Evolutionary conservation across 2,888 invertebrate genomes (phyloP).

Genomic region (Platycnemis pennipes): DNA sequence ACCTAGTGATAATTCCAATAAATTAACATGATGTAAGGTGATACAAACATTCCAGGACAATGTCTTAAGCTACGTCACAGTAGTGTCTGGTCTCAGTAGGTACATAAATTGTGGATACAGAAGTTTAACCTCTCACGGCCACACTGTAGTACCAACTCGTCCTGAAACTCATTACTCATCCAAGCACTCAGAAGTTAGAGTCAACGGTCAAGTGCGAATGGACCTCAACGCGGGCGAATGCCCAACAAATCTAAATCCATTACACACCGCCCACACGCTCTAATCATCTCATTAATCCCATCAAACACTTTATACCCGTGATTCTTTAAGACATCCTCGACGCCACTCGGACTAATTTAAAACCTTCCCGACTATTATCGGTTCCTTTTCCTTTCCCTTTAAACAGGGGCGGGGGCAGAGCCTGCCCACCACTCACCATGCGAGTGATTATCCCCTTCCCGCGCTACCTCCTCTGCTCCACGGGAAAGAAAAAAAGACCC

Average conservation of each 20-base stretch:
- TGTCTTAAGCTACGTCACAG: no score
- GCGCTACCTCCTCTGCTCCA: slow-evolving; percentile 71
- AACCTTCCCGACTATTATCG: neutral
- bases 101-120: no score
- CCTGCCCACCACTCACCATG: neutral
- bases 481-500: neutral
- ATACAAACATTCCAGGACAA: no score
- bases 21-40: no score
- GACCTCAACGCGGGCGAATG: neutral
- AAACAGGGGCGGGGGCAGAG: neutral
- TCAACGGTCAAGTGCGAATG: neutral
- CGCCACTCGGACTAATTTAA: slow-evolving; percentile 32
- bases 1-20: no score
- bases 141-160: no score
- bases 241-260: neutral
- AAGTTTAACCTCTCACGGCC: no score
- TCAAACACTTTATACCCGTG: neutral
- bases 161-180: no score
- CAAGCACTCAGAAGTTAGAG: no score
- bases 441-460: slow-evolving; percentile 30
- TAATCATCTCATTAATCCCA: slow-evolving; percentile 54
- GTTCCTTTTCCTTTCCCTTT: neutral
- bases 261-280: slow-evolving; percentile 20
- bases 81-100: no score
- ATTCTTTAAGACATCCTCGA: slow-evolving; percentile 29